phyloP scores from a whole-genome alignment of 2,888 invertebrate genomes.

The Aleiodes alternator region DNA sequence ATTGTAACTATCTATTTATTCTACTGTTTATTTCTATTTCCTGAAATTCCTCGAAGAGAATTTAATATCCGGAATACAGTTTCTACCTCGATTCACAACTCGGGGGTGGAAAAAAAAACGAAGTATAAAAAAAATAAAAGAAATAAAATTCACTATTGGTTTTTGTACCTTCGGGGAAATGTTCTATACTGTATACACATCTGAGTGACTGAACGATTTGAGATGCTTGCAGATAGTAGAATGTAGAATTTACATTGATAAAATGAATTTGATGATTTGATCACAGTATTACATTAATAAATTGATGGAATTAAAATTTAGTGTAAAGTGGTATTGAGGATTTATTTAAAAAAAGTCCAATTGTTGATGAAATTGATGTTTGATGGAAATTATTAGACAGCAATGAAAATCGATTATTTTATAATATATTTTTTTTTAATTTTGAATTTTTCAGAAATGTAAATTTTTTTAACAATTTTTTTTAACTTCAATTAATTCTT shows the following conservation, averaged over 20 bases:
- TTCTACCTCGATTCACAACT: constrained; percentile 12
- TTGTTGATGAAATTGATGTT: too few species aligned
- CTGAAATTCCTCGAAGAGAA: constrained; percentile 7
- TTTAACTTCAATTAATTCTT: too few species aligned
- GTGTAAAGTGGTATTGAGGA: too few species aligned
- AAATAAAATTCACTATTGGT: constrained; percentile 12
- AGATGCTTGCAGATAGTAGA: not conserved
- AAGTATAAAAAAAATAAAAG: too few species aligned
- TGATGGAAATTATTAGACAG: too few species aligned
- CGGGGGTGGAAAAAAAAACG: too few species aligned
- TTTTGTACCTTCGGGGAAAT: not conserved
- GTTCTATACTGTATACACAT: constrained; percentile 10
- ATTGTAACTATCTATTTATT: constrained; percentile 2
- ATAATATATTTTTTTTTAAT: too few species aligned
- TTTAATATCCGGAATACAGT: constrained; percentile 20
- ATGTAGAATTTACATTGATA: not conserved
- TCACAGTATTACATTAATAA: not conserved
- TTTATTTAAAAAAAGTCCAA: too few species aligned
- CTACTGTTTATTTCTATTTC: constrained; percentile 15
- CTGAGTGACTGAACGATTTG: not conserved
- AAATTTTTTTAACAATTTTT: too few species aligned
- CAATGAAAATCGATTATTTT: too few species aligned
- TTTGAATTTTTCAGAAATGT: too few species aligned
- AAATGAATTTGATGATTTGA: not conserved
- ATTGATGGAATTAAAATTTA: too few species aligned